A percentile compares a stretch with the other conserved stretches of the same genome.
Conservation (phyloP, 2,888 invertebrate species). For the Dolichopus griseipennis region DNA sequence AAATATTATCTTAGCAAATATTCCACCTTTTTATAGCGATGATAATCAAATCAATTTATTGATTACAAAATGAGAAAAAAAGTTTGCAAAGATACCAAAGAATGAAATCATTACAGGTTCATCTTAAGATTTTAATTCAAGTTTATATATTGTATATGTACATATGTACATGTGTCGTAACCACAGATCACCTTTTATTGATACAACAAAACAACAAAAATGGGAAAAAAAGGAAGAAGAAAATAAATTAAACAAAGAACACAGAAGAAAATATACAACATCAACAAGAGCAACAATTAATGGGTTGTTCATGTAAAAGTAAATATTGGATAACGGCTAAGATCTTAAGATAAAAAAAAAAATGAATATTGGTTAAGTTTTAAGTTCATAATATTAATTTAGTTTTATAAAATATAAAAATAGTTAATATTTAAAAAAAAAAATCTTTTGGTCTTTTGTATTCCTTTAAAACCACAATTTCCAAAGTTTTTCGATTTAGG, state of each 20-base stretch:
- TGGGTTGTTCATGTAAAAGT: constrained; percentile 3
- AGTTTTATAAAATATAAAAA: no score
- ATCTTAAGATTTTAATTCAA: no score
- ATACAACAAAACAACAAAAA: neutral
- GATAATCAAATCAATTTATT: constrained; percentile 6
- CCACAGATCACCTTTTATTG: neutral
- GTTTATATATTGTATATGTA: neutral
- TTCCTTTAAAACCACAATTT: no score
- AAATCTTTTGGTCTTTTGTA: no score
- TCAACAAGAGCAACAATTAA: neutral
- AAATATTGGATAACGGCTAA: constrained; percentile 4
- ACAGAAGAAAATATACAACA: neutral
- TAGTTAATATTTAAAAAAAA: no score
- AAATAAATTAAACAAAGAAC: neutral
- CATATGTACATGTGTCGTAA: neutral
- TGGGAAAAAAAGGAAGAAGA: no score
- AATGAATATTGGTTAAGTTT: neutral
- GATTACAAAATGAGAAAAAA: neutral
- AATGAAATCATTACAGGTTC: neutral
- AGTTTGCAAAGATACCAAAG: neutral
- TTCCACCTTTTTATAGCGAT: neutral
- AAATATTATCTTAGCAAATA: neutral
- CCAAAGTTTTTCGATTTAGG: no score
- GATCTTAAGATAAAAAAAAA: neutral
- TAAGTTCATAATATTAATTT: no score